Percentiles rank a stretch among this genome's conserved stretches.
Evolutionary conservation across 1,140 invertebrate species (phyloP).

Genomic region (Zaprionus davidi): DNA sequence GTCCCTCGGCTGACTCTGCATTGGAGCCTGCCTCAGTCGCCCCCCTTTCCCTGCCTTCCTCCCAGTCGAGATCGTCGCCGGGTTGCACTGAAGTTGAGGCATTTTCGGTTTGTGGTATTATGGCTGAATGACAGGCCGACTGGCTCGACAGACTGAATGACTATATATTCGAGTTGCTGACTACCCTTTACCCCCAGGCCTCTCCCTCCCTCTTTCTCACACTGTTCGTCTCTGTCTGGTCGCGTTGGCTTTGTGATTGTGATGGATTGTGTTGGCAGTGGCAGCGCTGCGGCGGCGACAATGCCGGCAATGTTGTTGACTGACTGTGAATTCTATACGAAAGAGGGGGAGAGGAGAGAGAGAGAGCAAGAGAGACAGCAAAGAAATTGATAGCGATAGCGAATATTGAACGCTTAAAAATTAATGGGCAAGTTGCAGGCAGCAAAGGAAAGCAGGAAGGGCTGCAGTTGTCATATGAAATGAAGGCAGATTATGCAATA

Average conservation of each 20-base stretch:
- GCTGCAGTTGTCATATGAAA: background rate
- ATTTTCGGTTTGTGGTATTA: slow-evolving; percentile 73
- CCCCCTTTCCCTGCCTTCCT: background rate
- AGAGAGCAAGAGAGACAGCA: background rate
- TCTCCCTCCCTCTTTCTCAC: no score
- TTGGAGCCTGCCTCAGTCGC: background rate
- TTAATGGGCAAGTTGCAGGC: background rate
- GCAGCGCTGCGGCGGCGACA: slow-evolving; percentile 49
- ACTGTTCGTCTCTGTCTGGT: slow-evolving; percentile 47
- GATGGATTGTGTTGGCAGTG: slow-evolving; percentile 66
- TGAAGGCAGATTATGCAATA: background rate
- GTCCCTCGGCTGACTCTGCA: slow-evolving; percentile 11
- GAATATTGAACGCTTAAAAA: slow-evolving; percentile 14
- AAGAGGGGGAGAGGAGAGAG: background rate
- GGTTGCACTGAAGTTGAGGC: slow-evolving; percentile 60
- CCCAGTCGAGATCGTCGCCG: slow-evolving; percentile 16
- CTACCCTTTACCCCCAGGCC: background rate
- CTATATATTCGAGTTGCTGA: slow-evolving; percentile 32
- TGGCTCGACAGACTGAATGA: slow-evolving; percentile 49
- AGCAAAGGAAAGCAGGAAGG: background rate
- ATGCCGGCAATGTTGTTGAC: slow-evolving; percentile 40
- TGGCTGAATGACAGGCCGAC: slow-evolving; percentile 65
- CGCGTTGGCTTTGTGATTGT: slow-evolving; percentile 70
- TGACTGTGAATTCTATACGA: slow-evolving; percentile 39
- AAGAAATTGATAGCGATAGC: slow-evolving; percentile 14